Conservation (phyloP, 2,888 invertebrate species). For the Drosophila fulvimacula region DNA sequence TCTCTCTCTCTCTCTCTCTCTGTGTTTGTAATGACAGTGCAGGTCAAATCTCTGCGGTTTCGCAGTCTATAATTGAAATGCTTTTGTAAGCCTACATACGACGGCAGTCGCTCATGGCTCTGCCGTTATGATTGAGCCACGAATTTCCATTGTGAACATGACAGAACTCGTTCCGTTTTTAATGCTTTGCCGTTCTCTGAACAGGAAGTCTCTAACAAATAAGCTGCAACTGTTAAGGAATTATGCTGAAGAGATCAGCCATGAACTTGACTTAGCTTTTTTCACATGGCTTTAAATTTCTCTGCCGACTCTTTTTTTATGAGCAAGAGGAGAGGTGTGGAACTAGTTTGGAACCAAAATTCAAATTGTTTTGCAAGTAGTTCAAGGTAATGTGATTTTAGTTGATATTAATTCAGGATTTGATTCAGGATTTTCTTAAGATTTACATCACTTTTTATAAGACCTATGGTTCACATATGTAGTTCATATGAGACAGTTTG, state of each 20-base stretch:
- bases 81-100: conserved; percentile 30
- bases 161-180: conserved; percentile 1
- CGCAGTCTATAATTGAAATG: conserved; percentile 50
- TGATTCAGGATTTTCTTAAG: too few species aligned
- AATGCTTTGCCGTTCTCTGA: not conserved
- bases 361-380: not conserved
- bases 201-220: not conserved
- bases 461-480: too few species aligned
- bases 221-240: not conserved
- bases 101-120: not conserved
- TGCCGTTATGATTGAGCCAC: conserved; percentile 9
- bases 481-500: too few species aligned
- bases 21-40: conserved; percentile 38
- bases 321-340: not conserved
- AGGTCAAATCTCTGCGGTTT: conserved; percentile 49
- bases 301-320: not conserved
- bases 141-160: conserved; percentile 5
- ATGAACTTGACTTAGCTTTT: not conserved
- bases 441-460: too few species aligned
- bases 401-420: too few species aligned
- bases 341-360: not conserved
- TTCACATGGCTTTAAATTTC: too few species aligned
- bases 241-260: not conserved
- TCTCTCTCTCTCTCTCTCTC: too few species aligned
- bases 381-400: too few species aligned